Conservation (phyloP, 2,888 invertebrate species). For the Chromoteleia sp. region DNA sequence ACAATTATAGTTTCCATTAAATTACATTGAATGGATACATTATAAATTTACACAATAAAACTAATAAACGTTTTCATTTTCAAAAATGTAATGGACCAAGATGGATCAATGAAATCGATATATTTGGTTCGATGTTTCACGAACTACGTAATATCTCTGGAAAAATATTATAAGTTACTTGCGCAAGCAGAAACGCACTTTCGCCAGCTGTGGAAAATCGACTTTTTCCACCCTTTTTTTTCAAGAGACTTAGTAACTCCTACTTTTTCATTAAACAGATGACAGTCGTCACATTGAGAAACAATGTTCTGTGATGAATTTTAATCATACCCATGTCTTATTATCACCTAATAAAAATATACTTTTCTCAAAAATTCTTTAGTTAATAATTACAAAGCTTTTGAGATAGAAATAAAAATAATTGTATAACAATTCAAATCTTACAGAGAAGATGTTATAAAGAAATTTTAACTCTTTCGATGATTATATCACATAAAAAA, state of each 20-base stretch:
- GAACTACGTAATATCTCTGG: slow-evolving; percentile 24
- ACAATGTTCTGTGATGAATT: slow-evolving; percentile 26
- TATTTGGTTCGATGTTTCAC: slow-evolving; percentile 30
- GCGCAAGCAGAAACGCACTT: slow-evolving; percentile 42
- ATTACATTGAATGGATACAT: too few species aligned
- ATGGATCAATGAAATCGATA: slow-evolving; percentile 27
- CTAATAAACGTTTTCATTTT: slow-evolving; percentile 1
- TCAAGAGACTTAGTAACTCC: slow-evolving; percentile 5
- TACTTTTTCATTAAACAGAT: slow-evolving; percentile 41
- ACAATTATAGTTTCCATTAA: too few species aligned
- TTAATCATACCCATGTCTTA: slow-evolving; percentile 17
- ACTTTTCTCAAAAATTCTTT: neutral
- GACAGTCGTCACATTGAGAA: slow-evolving; percentile 27
- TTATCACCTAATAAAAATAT: slow-evolving; percentile 12
- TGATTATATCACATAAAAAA: neutral
- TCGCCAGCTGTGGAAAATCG: slow-evolving; percentile 42
- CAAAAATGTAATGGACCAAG: neutral
- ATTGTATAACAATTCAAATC: slow-evolving; percentile 1
- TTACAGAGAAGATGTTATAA: neutral
- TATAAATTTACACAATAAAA: too few species aligned
- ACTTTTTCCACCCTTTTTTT: slow-evolving; percentile 9
- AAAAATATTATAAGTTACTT: slow-evolving; percentile 47
- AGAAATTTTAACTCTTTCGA: neutral
- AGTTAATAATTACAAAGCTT: neutral
- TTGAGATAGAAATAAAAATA: too few species aligned